These are phyloP conservation scores for Ectropis grisescens DNA, from an alignment of 1,140 invertebrate genomes.

Conservation along the genomic window DNA sequence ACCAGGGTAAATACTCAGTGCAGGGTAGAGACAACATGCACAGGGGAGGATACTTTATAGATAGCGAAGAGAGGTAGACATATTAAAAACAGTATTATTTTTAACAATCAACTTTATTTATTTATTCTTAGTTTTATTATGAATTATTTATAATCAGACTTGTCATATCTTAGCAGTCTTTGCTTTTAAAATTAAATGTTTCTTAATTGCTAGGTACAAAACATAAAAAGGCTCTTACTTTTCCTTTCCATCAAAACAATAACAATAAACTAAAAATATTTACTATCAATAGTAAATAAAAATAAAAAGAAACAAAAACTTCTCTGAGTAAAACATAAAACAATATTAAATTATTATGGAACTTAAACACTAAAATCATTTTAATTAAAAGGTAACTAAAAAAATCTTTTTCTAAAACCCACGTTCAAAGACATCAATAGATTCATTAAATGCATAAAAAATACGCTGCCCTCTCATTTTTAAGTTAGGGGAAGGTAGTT, in stretches of 20 bases:
- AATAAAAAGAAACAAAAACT: slow-evolving; percentile 6
- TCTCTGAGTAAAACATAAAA: slow-evolving; percentile 3
- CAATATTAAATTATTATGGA: slow-evolving; percentile 3
- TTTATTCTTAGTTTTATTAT: slow-evolving; percentile 12
- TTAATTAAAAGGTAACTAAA: slow-evolving; percentile 6
- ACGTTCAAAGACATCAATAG: slow-evolving; percentile 8
- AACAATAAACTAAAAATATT: slow-evolving; percentile 5
- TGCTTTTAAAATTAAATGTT: slow-evolving; percentile 9
- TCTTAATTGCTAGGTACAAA: slow-evolving; percentile 7
- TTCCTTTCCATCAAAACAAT: slow-evolving; percentile 8
- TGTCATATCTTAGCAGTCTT: slow-evolving; percentile 7
- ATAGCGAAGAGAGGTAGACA: slow-evolving; percentile 4
- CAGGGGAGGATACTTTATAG: slow-evolving; percentile 9
- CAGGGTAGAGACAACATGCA: slow-evolving; percentile 10
- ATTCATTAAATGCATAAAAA: slow-evolving; percentile 8
- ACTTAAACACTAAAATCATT: slow-evolving; percentile 5
- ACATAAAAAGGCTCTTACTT: slow-evolving; percentile 7
- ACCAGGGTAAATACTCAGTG: slow-evolving; percentile 11
- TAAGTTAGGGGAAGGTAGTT: slow-evolving; percentile 8
- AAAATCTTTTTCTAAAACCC: slow-evolving; percentile 5
- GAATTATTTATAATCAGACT: slow-evolving; percentile 11
- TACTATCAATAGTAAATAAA: slow-evolving; percentile 7
- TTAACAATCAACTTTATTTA: slow-evolving; percentile 10
- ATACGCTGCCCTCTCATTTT: slow-evolving; percentile 8
- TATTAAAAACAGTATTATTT: slow-evolving; percentile 3